A percentile compares a stretch with the other conserved stretches of the same genome.
Evolutionary conservation across 2,797 vertebrate genomes (phyloP).

Genomic region (Cirrhinus molitorella): DNA sequence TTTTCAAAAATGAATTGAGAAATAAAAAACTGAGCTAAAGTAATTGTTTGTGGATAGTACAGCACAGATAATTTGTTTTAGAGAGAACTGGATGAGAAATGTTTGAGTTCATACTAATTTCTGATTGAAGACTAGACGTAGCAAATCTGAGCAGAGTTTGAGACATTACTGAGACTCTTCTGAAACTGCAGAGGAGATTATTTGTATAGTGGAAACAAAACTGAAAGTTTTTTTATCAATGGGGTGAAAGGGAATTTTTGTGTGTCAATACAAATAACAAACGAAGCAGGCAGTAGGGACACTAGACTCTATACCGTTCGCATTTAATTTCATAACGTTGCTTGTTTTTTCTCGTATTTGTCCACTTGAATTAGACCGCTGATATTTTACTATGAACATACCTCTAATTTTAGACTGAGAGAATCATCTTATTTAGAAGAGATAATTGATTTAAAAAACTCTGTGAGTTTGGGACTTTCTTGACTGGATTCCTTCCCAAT

Average conservation of each 20-base stretch:
- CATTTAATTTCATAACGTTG: background rate
- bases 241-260: background rate
- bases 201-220: background rate
- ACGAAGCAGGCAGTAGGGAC: background rate
- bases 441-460: too few relatives aligned
- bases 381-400: background rate
- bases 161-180: background rate
- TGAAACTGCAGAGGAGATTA: background rate
- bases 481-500: background rate
- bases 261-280: background rate
- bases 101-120: too few relatives aligned
- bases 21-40: too few relatives aligned
- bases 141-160: background rate
- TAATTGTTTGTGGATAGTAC: too few relatives aligned
- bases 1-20: background rate
- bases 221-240: background rate
- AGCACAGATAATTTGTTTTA: background rate
- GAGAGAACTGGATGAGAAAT: background rate
- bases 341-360: background rate
- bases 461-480: too few relatives aligned
- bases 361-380: background rate
- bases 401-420: background rate
- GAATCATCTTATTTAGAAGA: too few relatives aligned
- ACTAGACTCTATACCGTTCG: background rate
- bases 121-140: too few relatives aligned